phyloP scores from a whole-genome alignment of 2,888 invertebrate genomes.

The Sarcophaga variegata region DNA sequence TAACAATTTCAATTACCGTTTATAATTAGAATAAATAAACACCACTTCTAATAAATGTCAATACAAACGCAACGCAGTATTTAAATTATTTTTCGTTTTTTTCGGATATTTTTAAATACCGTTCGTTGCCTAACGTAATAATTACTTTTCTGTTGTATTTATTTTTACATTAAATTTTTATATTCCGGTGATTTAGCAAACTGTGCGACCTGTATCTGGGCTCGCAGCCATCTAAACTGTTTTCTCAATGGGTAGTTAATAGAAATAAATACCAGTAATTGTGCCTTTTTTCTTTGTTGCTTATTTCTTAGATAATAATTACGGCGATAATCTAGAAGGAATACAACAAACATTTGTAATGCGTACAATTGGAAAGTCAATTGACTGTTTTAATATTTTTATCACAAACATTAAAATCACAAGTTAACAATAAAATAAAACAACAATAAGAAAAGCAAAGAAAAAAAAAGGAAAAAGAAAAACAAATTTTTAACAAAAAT shows the following conservation, averaged over 20 bases:
- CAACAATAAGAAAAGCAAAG: constrained; percentile 19
- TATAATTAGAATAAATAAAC: background rate
- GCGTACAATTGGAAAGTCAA: constrained; percentile 69
- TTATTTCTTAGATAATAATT: constrained; percentile 32
- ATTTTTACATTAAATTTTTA: constrained; percentile 3
- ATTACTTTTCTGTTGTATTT: background rate
- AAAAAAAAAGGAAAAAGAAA: constrained; percentile 23
- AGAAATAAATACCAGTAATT: constrained; percentile 44
- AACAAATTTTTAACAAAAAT: constrained; percentile 27
- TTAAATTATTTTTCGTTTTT: too few relatives aligned
- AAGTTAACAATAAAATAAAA: constrained; percentile 7
- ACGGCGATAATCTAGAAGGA: constrained; percentile 68
- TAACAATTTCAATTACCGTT: constrained; percentile 35
- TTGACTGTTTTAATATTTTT: constrained; percentile 38
- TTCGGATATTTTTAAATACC: too few relatives aligned
- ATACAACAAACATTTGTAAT: constrained; percentile 70
- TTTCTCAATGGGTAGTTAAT: constrained; percentile 44
- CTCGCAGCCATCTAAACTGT: constrained; percentile 40
- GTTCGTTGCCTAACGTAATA: too few relatives aligned
- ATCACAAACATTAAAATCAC: constrained; percentile 17
- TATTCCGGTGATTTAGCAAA: background rate
- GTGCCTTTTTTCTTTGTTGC: constrained; percentile 13
- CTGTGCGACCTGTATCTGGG: constrained; percentile 29
- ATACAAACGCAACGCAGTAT: background rate
- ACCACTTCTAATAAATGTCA: background rate